Evolutionary conservation across 2,888 invertebrate genomes (phyloP), one percentile per base, ranked within the genome.

Genomic region (Augochlorella aurata): DNA sequence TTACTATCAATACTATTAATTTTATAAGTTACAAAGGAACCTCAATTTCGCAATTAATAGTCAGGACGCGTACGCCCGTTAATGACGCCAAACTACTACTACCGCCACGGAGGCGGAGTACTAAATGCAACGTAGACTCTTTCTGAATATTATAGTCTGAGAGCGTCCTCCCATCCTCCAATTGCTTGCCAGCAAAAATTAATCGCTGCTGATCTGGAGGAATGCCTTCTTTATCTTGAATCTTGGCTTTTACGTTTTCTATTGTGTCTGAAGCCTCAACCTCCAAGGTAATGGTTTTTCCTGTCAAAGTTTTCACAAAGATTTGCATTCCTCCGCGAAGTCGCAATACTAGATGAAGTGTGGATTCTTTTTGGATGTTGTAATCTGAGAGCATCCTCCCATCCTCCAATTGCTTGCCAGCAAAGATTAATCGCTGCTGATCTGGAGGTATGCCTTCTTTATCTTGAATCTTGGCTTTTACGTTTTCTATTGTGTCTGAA

Each of bases 121-220:
- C 79, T 10, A 79, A n/a, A 8, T 79, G 79, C 2, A 79, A 21
- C 0, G 79, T 79, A 0, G 79, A 79, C 9, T 79, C 79, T 14
- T 79, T 79, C 2, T 79, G 79, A 14, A 79, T 79, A 8, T 79
- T 79, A 16, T 79, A 79, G 24, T 79, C 79, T 18, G 76, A 79
- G 1, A 79, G 79, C 1, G 79, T 79, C 3, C 79, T 58, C 0
- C 79, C 79, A 24, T 79, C 79, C 38, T 79, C 79, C 0, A 79
- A 1, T 0, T 79, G 79, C 3, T 79, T 79, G 0, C 78, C 78
- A 24, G 78, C 78, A n/a, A 79, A 79, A 47, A 79, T 79, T 18
- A 79, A 69, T 38, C 79, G 79, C 10, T 79, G 79, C 18, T 79
- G 79, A 4, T 79, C 79, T 0, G 79, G 79, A 2, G 79, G 75